These are phyloP conservation scores for Lamellibrachia satsuma DNA, from an alignment of 2,888 invertebrate species.

Conservation along the genomic window DNA sequence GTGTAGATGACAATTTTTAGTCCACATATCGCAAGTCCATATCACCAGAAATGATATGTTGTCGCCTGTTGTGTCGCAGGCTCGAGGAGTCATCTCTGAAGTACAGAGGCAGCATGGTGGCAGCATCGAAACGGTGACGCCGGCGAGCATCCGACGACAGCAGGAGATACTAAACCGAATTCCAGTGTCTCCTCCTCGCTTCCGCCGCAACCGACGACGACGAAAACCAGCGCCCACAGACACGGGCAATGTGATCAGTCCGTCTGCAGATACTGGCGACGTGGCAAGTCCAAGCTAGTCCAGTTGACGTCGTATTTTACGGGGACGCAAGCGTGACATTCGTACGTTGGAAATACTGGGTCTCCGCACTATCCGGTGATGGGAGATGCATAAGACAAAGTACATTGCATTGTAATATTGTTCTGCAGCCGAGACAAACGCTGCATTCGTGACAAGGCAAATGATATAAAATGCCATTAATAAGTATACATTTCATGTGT, in stretches of 20 bases:
- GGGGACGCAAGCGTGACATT: too few species aligned
- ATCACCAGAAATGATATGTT: not conserved
- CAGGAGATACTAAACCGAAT: constrained; percentile 26
- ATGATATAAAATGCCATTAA: too few species aligned
- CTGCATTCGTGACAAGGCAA: too few species aligned
- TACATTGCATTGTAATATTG: too few species aligned
- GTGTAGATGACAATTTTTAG: not conserved
- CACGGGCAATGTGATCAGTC: not conserved
- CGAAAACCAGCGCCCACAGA: not conserved
- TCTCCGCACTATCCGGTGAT: too few species aligned
- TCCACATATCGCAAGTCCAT: not conserved
- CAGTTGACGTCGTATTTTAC: not conserved
- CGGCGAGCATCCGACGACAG: constrained; percentile 31
- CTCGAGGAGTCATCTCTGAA: constrained; percentile 32
- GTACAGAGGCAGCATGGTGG: not conserved
- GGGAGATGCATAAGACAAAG: too few species aligned
- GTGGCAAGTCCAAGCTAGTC: not conserved
- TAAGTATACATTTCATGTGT: too few species aligned
- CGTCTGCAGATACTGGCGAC: not conserved
- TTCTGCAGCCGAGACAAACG: too few species aligned
- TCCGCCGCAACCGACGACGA: constrained; percentile 3
- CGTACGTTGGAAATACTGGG: too few species aligned
- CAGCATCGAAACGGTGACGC: not conserved
- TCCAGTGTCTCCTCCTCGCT: not conserved
- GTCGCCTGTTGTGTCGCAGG: constrained; percentile 20